These are phyloP conservation scores for Hyles vespertilio DNA, from an alignment of 1,140 invertebrate species.

Conservation along the genomic window DNA sequence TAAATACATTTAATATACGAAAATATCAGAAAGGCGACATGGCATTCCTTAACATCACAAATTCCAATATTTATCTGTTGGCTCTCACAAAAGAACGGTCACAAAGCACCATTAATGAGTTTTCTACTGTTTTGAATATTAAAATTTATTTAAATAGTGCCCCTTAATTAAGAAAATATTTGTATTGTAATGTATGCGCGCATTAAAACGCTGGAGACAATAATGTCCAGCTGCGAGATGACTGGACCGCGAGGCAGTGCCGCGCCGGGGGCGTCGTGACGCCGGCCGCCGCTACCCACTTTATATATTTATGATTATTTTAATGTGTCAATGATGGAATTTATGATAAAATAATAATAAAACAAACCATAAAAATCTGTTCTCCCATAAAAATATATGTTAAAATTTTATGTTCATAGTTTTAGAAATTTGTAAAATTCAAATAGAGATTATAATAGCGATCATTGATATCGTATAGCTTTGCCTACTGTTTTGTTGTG, in stretches of 20 bases:
- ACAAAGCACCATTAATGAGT: conserved; percentile 2
- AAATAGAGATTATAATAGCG: neutral
- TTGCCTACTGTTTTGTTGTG: too few species aligned
- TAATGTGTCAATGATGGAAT: too few species aligned
- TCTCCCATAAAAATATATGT: too few species aligned
- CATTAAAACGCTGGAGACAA: conserved; percentile 5
- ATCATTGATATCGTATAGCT: neutral
- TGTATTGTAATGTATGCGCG: conserved; percentile 3
- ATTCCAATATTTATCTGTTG: conserved; percentile 6
- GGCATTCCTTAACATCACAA: conserved; percentile 1
- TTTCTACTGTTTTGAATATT: conserved; percentile 6
- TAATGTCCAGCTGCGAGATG: conserved; percentile 1
- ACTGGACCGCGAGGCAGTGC: neutral
- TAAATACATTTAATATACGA: too few species aligned
- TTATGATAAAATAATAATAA: too few species aligned
- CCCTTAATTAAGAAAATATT: conserved; percentile 7
- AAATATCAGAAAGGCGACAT: neutral
- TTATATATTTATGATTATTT: too few species aligned
- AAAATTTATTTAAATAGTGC: conserved; percentile 9
- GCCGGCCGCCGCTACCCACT: too few species aligned
- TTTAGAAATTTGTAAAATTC: neutral
- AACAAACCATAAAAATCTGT: too few species aligned
- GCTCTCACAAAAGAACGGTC: neutral
- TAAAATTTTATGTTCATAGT: neutral
- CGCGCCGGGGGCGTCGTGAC: neutral